phyloP scores from a whole-genome alignment of 2,797 vertebrate genomes.

The Alca torda region DNA sequence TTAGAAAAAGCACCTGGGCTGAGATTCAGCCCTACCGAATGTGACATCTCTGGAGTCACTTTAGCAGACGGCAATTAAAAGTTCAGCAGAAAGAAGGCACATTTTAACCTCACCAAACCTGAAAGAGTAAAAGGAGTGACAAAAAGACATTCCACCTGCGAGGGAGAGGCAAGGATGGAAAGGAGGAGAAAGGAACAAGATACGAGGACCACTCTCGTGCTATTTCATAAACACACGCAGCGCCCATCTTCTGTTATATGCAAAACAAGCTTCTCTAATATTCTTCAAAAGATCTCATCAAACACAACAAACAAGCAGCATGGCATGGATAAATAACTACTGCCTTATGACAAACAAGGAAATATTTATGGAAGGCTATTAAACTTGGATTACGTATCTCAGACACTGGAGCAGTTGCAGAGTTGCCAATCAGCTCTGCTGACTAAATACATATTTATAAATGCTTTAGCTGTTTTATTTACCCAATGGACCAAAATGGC shows the following conservation, averaged over 20 bases:
- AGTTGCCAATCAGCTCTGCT: constrained; percentile 40
- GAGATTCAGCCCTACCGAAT: not conserved
- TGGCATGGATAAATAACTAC: not conserved
- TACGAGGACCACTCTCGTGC: fast-evolving
- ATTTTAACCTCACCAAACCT: not conserved
- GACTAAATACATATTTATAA: constrained; percentile 69
- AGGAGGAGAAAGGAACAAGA: not conserved
- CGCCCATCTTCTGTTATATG: not conserved
- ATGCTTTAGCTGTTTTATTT: constrained; percentile 55
- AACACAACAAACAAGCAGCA: not conserved
- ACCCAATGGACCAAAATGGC: constrained; percentile 55
- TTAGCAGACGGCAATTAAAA: not conserved
- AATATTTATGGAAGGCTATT: constrained; percentile 32
- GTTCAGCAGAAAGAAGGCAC: not conserved
- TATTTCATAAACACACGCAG: not conserved
- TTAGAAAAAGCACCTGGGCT: not conserved
- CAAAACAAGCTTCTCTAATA: not conserved
- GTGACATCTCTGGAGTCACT: not conserved
- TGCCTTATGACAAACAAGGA: not conserved
- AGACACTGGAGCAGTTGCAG: not conserved
- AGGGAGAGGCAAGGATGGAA: not conserved
- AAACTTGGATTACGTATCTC: constrained; percentile 13
- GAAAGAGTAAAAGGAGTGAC: not conserved
- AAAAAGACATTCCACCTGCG: fast-evolving
- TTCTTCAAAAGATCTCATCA: not conserved